phyloP scores from a whole-genome alignment of 2,888 invertebrate species.

The Synanthedon tipuliformis region DNA sequence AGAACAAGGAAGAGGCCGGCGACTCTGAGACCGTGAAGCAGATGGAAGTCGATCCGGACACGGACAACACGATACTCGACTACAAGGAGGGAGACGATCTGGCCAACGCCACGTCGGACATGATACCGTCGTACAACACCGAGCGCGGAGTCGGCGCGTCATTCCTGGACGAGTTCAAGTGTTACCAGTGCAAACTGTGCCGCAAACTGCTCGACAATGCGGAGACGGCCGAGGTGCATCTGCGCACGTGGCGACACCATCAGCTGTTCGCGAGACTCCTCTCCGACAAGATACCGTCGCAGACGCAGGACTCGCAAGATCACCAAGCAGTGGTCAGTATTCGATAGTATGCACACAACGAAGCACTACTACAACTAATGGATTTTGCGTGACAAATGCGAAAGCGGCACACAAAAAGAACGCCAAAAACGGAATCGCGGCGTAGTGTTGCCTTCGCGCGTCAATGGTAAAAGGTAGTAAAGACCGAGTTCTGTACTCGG shows the following conservation, averaged over 20 bases:
- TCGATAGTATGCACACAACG: too few relatives aligned
- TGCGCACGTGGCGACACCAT: conserved; percentile 75
- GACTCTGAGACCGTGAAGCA: conserved; percentile 27
- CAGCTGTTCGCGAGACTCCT: conserved; percentile 71
- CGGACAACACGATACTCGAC: conserved; percentile 42
- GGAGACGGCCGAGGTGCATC: conserved; percentile 73
- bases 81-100: conserved; percentile 54
- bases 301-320: not conserved
- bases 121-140: conserved; percentile 61
- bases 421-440: too few relatives aligned
- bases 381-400: too few relatives aligned
- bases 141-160: conserved; percentile 72
- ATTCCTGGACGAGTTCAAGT: conserved; percentile 72
- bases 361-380: too few relatives aligned
- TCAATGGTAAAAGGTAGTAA: too few relatives aligned
- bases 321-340: too few relatives aligned
- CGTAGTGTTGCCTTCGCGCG: too few relatives aligned
- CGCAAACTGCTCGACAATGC: conserved; percentile 74
- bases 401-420: too few relatives aligned
- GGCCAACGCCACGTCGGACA: conserved; percentile 32
- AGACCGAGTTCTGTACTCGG: too few relatives aligned
- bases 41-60: conserved; percentile 15
- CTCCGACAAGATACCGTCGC: conserved; percentile 9
- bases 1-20: conserved; percentile 1
- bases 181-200: conserved; percentile 75